Conservation (phyloP, 2,797 vertebrate genomes). For the Xenentodon cancila region DNA sequence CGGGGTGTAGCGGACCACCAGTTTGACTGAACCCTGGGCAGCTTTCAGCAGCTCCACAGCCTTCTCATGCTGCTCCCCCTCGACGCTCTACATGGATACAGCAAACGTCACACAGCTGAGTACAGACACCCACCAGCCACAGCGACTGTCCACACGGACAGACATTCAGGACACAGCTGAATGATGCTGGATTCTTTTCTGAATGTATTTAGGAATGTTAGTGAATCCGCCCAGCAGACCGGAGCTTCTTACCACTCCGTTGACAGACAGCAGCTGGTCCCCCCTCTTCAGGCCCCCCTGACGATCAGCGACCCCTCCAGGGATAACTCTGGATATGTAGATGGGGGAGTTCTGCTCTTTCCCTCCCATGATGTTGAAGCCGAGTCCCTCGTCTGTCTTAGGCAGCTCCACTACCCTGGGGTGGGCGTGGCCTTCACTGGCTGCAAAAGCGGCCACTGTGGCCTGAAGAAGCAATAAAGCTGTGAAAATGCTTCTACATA, state of each 20-base stretch:
- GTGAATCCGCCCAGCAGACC: no score
- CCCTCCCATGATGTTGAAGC: conserved; percentile 96
- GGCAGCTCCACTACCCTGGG: conserved; percentile 92
- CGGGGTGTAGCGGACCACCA: conserved; percentile 92
- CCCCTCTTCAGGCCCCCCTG: conserved; percentile 93
- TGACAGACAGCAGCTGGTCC: conserved; percentile 92
- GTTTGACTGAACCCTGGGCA: conserved; percentile 90
- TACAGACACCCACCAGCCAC: no score
- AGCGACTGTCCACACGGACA: no score
- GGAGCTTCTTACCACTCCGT: conserved; percentile 86
- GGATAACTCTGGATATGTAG: conserved; percentile 94
- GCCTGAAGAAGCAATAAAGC: conserved; percentile 73
- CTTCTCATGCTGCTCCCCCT: conserved; percentile 93
- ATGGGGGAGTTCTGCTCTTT: conserved; percentile 96
- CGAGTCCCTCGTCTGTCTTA: conserved; percentile 93
- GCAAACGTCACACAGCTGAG: no score
- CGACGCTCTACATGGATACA: conserved; percentile 91
- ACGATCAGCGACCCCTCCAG: conserved; percentile 90
- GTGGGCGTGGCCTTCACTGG: conserved; percentile 93
- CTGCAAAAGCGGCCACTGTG: conserved; percentile 92
- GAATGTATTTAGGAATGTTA: no score
- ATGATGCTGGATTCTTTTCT: no score
- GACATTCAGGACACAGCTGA: no score
- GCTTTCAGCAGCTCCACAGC: conserved; percentile 94
- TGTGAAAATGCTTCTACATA: no score